Percentiles rank a stretch among this genome's conserved stretches.
These are phyloP conservation scores for Bovichtus variegatus DNA, from an alignment of 2,797 vertebrate species.

Conservation along the genomic window DNA sequence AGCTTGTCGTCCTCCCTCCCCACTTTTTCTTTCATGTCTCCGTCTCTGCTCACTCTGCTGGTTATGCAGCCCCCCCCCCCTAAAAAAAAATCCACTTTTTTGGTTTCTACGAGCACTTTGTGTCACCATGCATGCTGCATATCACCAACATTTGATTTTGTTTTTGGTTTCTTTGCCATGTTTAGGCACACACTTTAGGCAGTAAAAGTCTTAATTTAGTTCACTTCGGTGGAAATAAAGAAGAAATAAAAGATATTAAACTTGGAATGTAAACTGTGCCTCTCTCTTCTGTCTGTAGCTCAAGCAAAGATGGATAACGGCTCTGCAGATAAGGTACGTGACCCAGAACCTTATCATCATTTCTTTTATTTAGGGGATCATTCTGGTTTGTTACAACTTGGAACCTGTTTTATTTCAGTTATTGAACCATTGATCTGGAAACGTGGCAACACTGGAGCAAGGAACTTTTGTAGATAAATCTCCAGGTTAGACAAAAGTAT, in stretches of 20 bases:
- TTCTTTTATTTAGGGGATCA: neutral
- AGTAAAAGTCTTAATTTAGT: neutral
- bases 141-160: constrained; percentile 34
- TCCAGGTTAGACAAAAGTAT: neutral
- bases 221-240: constrained; percentile 29
- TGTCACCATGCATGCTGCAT: constrained; percentile 71
- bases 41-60: constrained; percentile 67
- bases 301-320: constrained; percentile 82
- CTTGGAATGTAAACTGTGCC: constrained; percentile 8
- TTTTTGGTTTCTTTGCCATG: constrained; percentile 20
- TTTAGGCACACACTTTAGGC: constrained; percentile 25
- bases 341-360: rapidly evolving
- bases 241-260: neutral
- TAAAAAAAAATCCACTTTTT: constrained; percentile 26
- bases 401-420: constrained; percentile 1
- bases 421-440: neutral
- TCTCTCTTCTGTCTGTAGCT: constrained; percentile 67
- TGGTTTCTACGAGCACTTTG: constrained; percentile 42
- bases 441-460: neutral
- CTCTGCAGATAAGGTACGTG: constrained; percentile 80
- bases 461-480: neutral
- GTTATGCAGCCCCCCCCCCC: constrained; percentile 67
- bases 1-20: constrained; percentile 72
- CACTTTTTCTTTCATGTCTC: constrained; percentile 60
- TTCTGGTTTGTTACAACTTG: constrained; percentile 38